Evolutionary conservation across 2,113 vertebrate genomes (phyloP).

Genomic region (Entosphenus tridentatus): DNA sequence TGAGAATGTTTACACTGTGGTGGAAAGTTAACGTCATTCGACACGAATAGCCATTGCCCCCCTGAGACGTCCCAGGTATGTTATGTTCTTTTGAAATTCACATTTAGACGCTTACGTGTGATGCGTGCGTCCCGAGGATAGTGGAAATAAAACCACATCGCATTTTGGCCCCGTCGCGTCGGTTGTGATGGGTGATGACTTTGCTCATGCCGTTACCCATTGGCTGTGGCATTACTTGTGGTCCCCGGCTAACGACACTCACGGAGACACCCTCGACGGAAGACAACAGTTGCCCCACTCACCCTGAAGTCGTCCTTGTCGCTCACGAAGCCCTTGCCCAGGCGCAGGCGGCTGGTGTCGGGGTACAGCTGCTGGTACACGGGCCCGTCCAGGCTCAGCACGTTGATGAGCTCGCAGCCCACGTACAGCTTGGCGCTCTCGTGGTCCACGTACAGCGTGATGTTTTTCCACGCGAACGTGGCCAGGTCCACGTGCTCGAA

Average conservation of each 20-base stretch:
- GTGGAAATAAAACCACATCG: too few species aligned
- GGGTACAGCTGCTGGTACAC: constrained; percentile 54
- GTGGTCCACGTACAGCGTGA: constrained; percentile 80
- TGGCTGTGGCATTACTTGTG: too few species aligned
- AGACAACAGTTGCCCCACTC: background rate
- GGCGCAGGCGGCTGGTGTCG: constrained; percentile 40
- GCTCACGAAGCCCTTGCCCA: constrained; percentile 47
- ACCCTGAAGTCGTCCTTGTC: constrained; percentile 70
- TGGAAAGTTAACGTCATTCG: too few species aligned
- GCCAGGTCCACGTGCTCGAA: constrained; percentile 61
- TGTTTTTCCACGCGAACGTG: constrained; percentile 67
- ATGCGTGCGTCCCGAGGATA: too few species aligned
- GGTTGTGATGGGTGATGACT: too few species aligned
- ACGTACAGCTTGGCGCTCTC: constrained; percentile 66
- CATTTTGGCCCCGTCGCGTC: too few species aligned
- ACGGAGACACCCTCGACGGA: background rate
- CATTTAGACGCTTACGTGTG: too few species aligned
- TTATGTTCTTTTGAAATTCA: too few species aligned
- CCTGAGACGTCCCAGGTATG: too few species aligned
- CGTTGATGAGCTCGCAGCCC: constrained; percentile 72
- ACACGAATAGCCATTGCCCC: too few species aligned
- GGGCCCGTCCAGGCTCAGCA: constrained; percentile 48
- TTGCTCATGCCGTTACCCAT: too few species aligned
- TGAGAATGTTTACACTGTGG: too few species aligned
- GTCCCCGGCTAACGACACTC: background rate